Percentiles rank a stretch among this genome's conserved stretches.
These are phyloP conservation scores for Odontothrips loti DNA, from an alignment of 2,888 invertebrate species.

Conservation along the genomic window DNA sequence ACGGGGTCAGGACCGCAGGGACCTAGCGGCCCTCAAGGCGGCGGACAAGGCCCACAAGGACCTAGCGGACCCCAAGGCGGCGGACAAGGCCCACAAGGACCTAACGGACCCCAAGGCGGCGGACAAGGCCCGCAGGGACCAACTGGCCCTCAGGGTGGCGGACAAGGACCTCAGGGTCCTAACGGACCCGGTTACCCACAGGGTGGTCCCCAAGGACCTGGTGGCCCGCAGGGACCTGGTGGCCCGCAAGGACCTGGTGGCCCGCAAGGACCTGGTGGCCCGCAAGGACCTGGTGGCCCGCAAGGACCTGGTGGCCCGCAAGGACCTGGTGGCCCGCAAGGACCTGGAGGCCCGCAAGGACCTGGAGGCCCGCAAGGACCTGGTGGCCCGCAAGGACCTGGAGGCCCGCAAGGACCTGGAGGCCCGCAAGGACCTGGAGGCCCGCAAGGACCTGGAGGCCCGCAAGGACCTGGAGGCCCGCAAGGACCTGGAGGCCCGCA, in stretches of 20 bases:
- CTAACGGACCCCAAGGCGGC: neutral
- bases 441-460: neutral
- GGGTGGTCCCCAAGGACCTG: neutral
- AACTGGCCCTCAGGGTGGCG: slow-evolving; percentile 35
- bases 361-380: neutral
- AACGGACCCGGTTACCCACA: slow-evolving; percentile 34
- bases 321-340: neutral
- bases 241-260: neutral
- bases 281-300: neutral
- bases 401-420: neutral
- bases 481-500: neutral
- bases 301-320: neutral
- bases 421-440: neutral
- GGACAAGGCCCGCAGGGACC: slow-evolving; percentile 29
- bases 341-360: neutral
- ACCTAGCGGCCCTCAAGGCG: slow-evolving; percentile 17
- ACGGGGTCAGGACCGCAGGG: slow-evolving; percentile 33
- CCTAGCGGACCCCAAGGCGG: neutral
- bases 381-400: neutral
- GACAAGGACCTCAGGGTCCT: slow-evolving; percentile 36
- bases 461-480: neutral
- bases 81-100: neutral
- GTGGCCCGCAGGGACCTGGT: neutral
- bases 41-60: neutral
- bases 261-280: neutral